A percentile compares a stretch with the other conserved stretches of the same genome.
These are phyloP conservation scores for Acrobasis suavella DNA, from an alignment of 2,888 invertebrate species.

Conservation along the genomic window DNA sequence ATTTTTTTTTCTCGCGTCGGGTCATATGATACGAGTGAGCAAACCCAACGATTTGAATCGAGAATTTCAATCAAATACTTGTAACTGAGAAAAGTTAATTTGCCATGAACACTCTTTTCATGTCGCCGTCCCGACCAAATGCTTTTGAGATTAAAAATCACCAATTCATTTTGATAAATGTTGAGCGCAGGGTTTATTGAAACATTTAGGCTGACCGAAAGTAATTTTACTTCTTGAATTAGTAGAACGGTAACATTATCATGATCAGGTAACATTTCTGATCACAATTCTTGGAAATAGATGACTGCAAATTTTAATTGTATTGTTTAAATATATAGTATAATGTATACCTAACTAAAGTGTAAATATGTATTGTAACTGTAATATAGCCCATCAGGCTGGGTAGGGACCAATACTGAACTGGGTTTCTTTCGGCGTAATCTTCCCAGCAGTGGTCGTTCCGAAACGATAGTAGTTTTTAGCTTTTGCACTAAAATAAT, in stretches of 20 bases:
- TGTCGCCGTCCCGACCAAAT: constrained; percentile 31
- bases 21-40: neutral
- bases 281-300: too few relatives aligned
- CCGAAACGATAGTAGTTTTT: too few relatives aligned
- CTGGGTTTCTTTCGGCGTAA: too few relatives aligned
- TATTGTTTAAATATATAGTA: too few relatives aligned
- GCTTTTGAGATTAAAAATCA: constrained; percentile 33
- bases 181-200: constrained; percentile 16
- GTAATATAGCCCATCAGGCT: too few relatives aligned
- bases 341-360: too few relatives aligned
- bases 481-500: too few relatives aligned
- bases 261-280: too few relatives aligned
- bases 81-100: constrained; percentile 41
- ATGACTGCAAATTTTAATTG: too few relatives aligned
- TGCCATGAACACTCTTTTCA: constrained; percentile 36
- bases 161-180: constrained; percentile 26
- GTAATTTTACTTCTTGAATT: constrained; percentile 5
- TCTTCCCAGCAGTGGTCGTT: too few relatives aligned
- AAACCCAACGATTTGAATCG: constrained; percentile 35
- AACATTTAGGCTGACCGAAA: constrained; percentile 1
- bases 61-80: constrained; percentile 41
- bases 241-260: neutral
- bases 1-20: neutral
- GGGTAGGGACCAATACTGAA: too few relatives aligned
- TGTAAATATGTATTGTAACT: too few relatives aligned